Percentiles rank a stretch among this genome's conserved stretches.
phyloP scores from a whole-genome alignment of 1,140 invertebrate genomes.

The Riptortus pedestris region DNA sequence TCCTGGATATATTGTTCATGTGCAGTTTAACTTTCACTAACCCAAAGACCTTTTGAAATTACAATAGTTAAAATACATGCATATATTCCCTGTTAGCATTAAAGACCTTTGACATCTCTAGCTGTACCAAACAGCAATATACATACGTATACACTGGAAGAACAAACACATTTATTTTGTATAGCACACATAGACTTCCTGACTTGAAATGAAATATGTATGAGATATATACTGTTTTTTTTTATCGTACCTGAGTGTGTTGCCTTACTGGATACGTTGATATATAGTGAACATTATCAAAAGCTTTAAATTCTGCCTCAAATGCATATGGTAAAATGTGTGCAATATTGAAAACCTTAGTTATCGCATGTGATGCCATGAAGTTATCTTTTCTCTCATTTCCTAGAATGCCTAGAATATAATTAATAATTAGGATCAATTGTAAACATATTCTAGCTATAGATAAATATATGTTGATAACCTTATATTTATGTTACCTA shows the following conservation, averaged over 20 bases:
- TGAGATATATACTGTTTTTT: not conserved
- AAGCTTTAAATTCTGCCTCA: not conserved
- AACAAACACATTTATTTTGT: not conserved
- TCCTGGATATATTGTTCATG: too few species aligned
- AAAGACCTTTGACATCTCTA: not conserved
- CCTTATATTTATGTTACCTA: conserved; percentile 1
- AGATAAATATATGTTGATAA: not conserved
- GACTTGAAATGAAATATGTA: not conserved
- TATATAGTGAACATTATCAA: not conserved
- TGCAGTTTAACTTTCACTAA: too few species aligned
- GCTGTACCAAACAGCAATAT: not conserved
- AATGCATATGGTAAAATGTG: not conserved
- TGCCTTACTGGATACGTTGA: not conserved
- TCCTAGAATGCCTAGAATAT: conserved; percentile 10
- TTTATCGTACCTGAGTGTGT: conserved; percentile 5
- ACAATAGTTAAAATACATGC: too few species aligned
- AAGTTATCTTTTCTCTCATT: not conserved
- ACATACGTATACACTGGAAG: not conserved
- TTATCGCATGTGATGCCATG: not conserved
- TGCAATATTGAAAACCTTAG: not conserved
- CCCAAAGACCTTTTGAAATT: too few species aligned
- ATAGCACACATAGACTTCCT: not conserved
- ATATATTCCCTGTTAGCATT: not conserved
- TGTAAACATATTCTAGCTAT: not conserved
- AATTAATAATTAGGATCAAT: not conserved